Conservation (phyloP, 2,797 vertebrate genomes). For the Gymnodraco acuticeps region DNA sequence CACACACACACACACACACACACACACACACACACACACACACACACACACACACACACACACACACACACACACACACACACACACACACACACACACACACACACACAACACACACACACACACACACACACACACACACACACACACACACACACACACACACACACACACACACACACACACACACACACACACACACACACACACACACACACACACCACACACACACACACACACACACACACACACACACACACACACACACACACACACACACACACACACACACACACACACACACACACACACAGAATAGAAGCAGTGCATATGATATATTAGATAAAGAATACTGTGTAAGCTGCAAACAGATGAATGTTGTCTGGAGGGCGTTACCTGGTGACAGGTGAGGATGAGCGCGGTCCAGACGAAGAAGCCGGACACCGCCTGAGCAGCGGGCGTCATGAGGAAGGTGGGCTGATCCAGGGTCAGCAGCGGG, state of each 20-base stretch:
- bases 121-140: neutral
- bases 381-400: conserved; percentile 86
- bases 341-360: no score
- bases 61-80: conserved; percentile 2
- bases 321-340: no score
- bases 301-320: neutral
- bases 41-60: neutral
- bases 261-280: conserved; percentile 1
- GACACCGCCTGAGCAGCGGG: conserved; percentile 93
- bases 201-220: neutral
- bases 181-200: neutral
- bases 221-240: no score
- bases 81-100: no score
- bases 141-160: neutral
- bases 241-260: neutral
- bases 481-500: conserved; percentile 86
- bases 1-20: neutral
- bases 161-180: neutral
- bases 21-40: conserved; percentile 1
- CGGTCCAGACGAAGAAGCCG: conserved; percentile 97
- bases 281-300: neutral
- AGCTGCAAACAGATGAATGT: no score
- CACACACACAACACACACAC: conserved; percentile 5
- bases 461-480: conserved; percentile 96
- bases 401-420: conserved; percentile 95